A percentile compares a stretch with the other conserved stretches of the same genome.
phyloP scores from a whole-genome alignment of 1,140 invertebrate genomes.

The Brachionus asplanchnoidis region DNA sequence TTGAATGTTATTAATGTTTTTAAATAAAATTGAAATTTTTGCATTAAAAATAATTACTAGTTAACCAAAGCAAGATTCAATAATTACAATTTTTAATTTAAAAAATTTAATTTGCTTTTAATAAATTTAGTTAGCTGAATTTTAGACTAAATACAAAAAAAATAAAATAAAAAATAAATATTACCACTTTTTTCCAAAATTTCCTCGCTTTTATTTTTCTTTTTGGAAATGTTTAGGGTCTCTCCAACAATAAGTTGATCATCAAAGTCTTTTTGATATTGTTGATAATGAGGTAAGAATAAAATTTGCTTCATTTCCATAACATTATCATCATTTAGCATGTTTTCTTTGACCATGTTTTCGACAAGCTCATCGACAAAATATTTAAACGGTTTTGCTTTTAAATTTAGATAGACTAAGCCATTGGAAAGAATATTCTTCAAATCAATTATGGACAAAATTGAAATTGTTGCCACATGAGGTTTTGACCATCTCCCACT shows the following conservation, averaged over 20 bases:
- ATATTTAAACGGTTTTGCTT: slow-evolving; percentile 64
- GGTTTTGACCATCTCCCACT: slow-evolving; percentile 58
- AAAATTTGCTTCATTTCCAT: not conserved
- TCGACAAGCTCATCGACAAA: slow-evolving; percentile 85
- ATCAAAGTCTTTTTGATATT: slow-evolving; percentile 13
- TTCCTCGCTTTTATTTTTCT: not conserved
- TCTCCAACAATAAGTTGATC: not conserved
- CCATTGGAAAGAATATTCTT: slow-evolving; percentile 51
- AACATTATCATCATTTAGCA: slow-evolving; percentile 68
- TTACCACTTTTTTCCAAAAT: slow-evolving; percentile 71
- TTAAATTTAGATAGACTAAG: slow-evolving; percentile 52
- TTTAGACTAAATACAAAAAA: not conserved
- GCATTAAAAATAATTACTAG: no score
- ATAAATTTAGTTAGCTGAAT: not conserved
- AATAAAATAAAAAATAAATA: slow-evolving; percentile 53
- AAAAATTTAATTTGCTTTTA: no score
- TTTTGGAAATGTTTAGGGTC: not conserved
- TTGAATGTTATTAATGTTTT: no score
- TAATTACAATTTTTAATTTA: no score
- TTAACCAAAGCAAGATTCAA: no score
- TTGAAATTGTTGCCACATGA: slow-evolving; percentile 56
- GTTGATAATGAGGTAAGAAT: slow-evolving; percentile 9
- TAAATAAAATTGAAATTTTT: no score
- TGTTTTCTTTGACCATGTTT: slow-evolving; percentile 76
- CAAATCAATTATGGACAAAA: slow-evolving; percentile 55